Evolutionary conservation across 2,888 invertebrate species (phyloP), one percentile per base, ranked within the genome.

Genomic region (Eubasilissa splendida): DNA sequence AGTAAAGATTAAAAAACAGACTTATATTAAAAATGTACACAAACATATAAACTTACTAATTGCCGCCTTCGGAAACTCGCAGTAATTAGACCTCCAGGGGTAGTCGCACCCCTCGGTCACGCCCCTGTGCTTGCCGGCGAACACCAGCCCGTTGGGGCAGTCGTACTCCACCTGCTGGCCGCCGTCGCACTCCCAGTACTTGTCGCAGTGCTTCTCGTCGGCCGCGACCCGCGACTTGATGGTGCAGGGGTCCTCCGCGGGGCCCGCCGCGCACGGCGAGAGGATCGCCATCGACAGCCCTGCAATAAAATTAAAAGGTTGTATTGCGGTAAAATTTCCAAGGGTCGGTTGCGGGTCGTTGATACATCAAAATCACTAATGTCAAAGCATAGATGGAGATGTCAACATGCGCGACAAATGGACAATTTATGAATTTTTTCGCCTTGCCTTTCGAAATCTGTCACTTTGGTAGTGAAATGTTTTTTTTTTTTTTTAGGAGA

Each of bases 41-140:
- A 54, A 71, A n/a, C 8, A 3, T 8, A 71, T 14, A 50, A 11
- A 95, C 94, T 88, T 93, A 95, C 91, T 96, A 93, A 86, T 93
- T 92, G 87, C 90, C 4, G 87, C 88, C 86, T 90, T 91, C 79
- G 91, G 91, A 83, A 90, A 90, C 83, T 96, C 96, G 88, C 96
- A 96, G 88, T 96, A 96, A 87, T 95, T 95, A 9, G 96, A 95
- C 85, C 96, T 92, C 96, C 96, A 96, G 0, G 96, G 96, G 86
- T 96, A 96, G 88, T 97, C 96, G 86, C 96, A 96, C 2, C 96
- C 96, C 86, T 96, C 96, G 1, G 96, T 96, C 9, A 96, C 96
- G 4, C 96, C 96, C 68, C 96, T 91, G 86, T 96, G 94, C 87
- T 96, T 96, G 4, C 96, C 97, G 22, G 96, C 96, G 89, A 95